Conservation (phyloP, 2,797 vertebrate genomes). For the Anas georgica region DNA sequence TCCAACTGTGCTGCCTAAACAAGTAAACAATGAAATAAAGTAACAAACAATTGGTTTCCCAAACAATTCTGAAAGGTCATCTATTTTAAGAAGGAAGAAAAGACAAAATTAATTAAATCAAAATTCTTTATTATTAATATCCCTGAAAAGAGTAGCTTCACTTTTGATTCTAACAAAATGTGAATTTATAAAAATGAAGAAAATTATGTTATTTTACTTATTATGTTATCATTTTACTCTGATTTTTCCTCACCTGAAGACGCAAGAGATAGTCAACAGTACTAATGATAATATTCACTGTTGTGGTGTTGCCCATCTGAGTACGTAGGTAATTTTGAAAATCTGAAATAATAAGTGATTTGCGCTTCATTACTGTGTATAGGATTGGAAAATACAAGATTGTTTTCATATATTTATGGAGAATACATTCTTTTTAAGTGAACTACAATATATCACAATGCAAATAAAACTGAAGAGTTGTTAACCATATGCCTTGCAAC, state of each 20-base stretch:
- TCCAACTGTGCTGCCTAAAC: neutral
- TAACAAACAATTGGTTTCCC: neutral
- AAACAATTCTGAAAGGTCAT: neutral
- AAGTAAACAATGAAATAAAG: neutral
- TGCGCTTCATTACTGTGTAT: neutral
- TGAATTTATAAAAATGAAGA: neutral
- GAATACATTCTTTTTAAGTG: neutral
- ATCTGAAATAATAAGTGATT: conserved; percentile 79
- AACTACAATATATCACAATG: neutral
- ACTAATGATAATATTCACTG: conserved; percentile 97
- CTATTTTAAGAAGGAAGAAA: neutral
- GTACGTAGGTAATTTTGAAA: conserved; percentile 98
- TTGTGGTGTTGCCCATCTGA: conserved; percentile 98
- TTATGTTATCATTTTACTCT: neutral
- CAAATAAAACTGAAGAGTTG: neutral
- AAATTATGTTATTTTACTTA: neutral
- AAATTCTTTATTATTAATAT: neutral
- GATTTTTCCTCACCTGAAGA: conserved; percentile 85
- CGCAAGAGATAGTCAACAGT: conserved; percentile 97
- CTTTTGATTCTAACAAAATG: neutral
- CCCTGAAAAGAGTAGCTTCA: neutral
- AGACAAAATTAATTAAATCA: neutral
- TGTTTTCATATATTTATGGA: neutral
- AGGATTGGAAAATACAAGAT: neutral
- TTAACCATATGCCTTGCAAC: neutral